Conservation (phyloP, 1,140 invertebrate genomes). For the Rhopalosiphum maidis region DNA sequence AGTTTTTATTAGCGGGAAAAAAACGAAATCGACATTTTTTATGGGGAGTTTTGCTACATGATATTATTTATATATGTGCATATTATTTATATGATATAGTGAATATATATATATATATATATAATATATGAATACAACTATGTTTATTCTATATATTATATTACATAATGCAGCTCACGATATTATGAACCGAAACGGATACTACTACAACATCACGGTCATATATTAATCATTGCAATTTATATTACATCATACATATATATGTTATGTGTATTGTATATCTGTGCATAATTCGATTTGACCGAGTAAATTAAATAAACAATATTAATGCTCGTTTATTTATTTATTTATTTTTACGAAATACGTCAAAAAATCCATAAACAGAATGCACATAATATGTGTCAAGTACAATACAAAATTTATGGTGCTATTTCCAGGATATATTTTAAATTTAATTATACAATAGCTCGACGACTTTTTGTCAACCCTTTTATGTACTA, state of each 20-base stretch:
- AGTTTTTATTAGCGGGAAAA: slow-evolving; percentile 14
- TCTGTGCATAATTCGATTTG: not conserved
- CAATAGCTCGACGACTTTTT: not conserved
- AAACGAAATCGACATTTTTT: slow-evolving; percentile 37
- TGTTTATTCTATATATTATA: not conserved
- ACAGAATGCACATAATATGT: not conserved
- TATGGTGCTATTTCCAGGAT: not conserved
- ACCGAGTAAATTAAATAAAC: not conserved
- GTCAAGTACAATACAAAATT: not conserved
- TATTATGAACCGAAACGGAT: not conserved
- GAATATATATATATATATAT: not conserved
- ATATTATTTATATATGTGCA: not conserved
- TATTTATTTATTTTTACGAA: not conserved
- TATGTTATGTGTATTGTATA: not conserved
- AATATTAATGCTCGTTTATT: not conserved
- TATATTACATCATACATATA: not conserved
- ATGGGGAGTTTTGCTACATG: not conserved
- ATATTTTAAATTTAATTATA: not conserved
- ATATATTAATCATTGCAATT: not conserved
- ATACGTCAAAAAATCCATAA: not conserved
- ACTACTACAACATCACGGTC: not conserved
- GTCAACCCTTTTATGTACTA: not conserved
- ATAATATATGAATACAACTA: not conserved
- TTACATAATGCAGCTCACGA: too few species aligned
- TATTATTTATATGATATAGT: not conserved